These are phyloP conservation scores for Conops quadrifasciatus DNA, from an alignment of 2,888 invertebrate genomes.

Conservation along the genomic window DNA sequence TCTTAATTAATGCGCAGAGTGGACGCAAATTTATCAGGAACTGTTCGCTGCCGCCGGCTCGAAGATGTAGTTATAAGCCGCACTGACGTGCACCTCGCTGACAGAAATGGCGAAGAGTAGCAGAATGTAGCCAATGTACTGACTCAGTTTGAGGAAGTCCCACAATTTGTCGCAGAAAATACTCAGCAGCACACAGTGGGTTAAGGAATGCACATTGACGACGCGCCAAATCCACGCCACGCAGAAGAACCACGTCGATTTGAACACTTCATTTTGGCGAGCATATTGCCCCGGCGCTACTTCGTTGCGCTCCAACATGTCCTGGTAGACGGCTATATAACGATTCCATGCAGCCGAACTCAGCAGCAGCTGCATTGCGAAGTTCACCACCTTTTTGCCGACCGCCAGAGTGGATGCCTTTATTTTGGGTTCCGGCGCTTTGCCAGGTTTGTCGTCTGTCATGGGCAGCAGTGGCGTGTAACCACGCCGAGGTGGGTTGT, in stretches of 20 bases:
- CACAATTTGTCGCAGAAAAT: constrained; percentile 85
- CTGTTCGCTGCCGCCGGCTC: constrained; percentile 52
- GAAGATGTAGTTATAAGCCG: constrained; percentile 69
- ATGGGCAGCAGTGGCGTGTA: constrained; percentile 74
- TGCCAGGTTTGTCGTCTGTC: constrained; percentile 52
- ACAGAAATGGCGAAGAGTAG: constrained; percentile 73
- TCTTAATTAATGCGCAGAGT: background rate
- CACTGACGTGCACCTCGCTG: constrained; percentile 77
- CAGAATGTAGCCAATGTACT: constrained; percentile 77
- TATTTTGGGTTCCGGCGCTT: constrained; percentile 68
- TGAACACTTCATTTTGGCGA: constrained; percentile 72
- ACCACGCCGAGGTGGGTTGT: constrained; percentile 77
- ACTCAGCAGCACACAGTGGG: constrained; percentile 78
- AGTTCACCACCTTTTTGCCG: constrained; percentile 72
- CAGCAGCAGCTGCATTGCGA: constrained; percentile 76
- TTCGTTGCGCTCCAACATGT: constrained; percentile 74
- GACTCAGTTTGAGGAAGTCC: constrained; percentile 76
- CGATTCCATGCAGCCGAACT: constrained; percentile 86
- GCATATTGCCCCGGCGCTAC: constrained; percentile 67
- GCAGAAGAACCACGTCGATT: constrained; percentile 77
- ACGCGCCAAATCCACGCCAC: constrained; percentile 80
- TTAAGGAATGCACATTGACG: constrained; percentile 79
- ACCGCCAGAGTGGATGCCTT: constrained; percentile 75
- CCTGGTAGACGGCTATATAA: constrained; percentile 82
- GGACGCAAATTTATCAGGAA: constrained; percentile 11